Evolutionary conservation across 2,113 vertebrate genomes (phyloP), one percentile per base, ranked within the genome.

Genomic region (Otolemur garnettii): DNA sequence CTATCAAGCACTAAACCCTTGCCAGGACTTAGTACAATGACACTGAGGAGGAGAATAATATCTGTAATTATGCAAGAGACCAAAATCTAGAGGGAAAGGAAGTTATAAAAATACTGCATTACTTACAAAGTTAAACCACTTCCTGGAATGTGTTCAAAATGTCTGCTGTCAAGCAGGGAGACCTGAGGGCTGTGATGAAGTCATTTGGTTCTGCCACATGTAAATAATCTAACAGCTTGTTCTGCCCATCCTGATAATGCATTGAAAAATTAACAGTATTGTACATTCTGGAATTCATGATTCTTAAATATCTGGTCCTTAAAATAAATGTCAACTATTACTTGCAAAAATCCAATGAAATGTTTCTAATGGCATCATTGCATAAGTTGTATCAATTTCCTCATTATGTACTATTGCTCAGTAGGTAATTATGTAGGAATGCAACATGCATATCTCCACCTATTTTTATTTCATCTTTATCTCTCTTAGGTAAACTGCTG

Each of bases 41-140:
- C 77, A 95, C 42, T 82, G 96, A 59, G 81, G 90, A 94, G 96
- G n/a, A 86, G 55, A 90, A 85, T 38, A 95, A 78, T 68, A 92
- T 97, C 64, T 96, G 93, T 96, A 97, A 95, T 97, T 96, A 97
- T 97, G 94, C 96, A 97, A 74, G 74, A 98, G 92, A 95, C 80
- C 69, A 96, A 95, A 98, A 95, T 62, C 94, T 97, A 97, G 87
- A 97, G 45, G 64, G 91, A 98, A 96, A 98, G 96, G 96, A 98
- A 98, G 98, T 97, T 98, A 93, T 97, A 97, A 88, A 91, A 96
- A 98, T 92, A 71, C 50, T 98, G 94, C 96, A 97, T 98, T 98
- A 98, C 97, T 98, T 98, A 98, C 97, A 93, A 97, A 97, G 96
- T 98, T 98, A 98, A 98, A 95, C 96, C 96, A 87, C 97, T 97